These are phyloP conservation scores for Silurus meridionalis DNA, from an alignment of 2,113 vertebrate species.

Conservation along the genomic window DNA sequence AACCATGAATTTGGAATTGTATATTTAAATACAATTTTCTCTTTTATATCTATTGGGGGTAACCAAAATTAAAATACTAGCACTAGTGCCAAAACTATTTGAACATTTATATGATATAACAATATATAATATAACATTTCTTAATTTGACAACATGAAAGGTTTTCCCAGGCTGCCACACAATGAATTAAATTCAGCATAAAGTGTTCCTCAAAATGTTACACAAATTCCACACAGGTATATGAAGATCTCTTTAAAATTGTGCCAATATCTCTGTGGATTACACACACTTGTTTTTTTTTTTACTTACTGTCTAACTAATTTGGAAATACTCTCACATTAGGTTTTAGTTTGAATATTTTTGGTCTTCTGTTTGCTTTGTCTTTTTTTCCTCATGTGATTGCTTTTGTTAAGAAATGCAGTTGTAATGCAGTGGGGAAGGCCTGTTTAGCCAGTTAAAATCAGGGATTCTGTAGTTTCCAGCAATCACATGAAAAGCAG, in stretches of 20 bases:
- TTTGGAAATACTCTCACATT: conserved; percentile 21
- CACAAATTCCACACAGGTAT: conserved; percentile 29
- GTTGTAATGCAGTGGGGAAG: conserved; percentile 58
- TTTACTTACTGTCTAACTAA: conserved; percentile 24
- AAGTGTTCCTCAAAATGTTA: conserved; percentile 25
- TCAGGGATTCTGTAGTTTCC: conserved; percentile 70
- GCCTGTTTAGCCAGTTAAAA: conserved; percentile 70
- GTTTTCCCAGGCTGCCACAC: conserved; percentile 8
- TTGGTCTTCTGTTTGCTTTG: not conserved
- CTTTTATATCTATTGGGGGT: not conserved
- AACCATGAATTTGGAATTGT: not conserved
- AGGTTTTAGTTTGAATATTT: conserved; percentile 12
- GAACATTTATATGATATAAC: too few relatives aligned
- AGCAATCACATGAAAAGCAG: conserved; percentile 67
- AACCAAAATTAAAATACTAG: not conserved
- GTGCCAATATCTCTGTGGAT: conserved; percentile 21
- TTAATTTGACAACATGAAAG: not conserved
- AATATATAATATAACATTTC: not conserved
- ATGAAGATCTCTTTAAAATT: conserved; percentile 33
- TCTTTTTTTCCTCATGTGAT: conserved; percentile 52
- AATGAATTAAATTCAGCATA: not conserved
- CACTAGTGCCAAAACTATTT: not conserved
- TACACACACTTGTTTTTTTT: conserved; percentile 20
- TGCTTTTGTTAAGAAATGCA: conserved; percentile 59
- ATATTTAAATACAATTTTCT: not conserved